Conservation (phyloP, 2,113 vertebrate genomes). For the Garra rufa region DNA sequence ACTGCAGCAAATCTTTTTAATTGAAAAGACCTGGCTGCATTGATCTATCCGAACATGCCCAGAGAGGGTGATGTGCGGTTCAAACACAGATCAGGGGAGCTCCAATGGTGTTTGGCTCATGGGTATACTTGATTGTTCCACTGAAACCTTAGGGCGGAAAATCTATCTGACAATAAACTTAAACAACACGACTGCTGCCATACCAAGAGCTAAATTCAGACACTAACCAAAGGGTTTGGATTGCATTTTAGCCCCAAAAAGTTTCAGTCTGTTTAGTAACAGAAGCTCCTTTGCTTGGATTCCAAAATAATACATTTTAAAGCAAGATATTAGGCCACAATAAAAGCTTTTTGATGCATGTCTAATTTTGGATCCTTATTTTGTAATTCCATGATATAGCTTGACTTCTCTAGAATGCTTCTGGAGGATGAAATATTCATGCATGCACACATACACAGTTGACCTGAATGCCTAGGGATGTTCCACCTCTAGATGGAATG, state of each 20-base stretch:
- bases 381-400: not conserved
- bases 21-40: constrained; percentile 63
- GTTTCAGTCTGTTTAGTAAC: not conserved
- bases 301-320: not conserved
- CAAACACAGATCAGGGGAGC: constrained; percentile 46
- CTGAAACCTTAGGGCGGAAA: constrained; percentile 2
- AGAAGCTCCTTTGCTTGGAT: not conserved
- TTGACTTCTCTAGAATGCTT: not conserved
- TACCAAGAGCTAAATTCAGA: not conserved
- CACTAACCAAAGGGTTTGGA: not conserved
- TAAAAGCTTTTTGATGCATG: not conserved
- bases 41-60: constrained; percentile 60
- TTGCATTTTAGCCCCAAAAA: not conserved
- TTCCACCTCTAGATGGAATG: not conserved
- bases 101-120: constrained; percentile 45
- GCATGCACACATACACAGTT: not conserved
- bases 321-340: not conserved
- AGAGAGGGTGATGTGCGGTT: constrained; percentile 48
- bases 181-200: not conserved
- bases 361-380: not conserved
- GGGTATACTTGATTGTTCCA: constrained; percentile 41
- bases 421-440: constrained; percentile 13
- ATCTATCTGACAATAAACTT: constrained; percentile 14
- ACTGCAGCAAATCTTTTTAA: constrained; percentile 66
- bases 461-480: not conserved